Evolutionary conservation across 2,113 vertebrate genomes (phyloP).

Genomic region (Recurvirostra avosetta): DNA sequence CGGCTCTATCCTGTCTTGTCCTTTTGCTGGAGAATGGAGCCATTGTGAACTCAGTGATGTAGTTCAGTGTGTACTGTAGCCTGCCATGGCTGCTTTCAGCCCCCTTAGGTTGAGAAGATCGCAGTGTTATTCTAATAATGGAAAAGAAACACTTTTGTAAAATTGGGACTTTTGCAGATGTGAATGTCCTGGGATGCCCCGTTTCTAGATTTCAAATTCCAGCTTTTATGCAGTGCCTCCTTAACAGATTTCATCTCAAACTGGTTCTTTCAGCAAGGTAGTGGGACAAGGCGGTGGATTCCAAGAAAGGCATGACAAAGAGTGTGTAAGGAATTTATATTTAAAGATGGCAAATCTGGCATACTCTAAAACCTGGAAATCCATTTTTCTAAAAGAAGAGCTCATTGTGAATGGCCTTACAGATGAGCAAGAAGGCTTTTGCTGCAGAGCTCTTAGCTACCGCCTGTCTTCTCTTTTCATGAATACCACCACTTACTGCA

Average conservation of each 20-base stretch:
- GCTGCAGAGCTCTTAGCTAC: neutral
- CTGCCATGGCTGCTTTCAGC: neutral
- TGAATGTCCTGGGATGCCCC: neutral
- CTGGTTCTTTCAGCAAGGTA: neutral
- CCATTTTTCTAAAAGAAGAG: neutral
- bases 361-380: neutral
- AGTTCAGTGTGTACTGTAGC: neutral
- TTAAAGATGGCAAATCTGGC: neutral
- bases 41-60: neutral
- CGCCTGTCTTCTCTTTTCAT: too few species aligned
- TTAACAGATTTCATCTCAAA: neutral
- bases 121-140: neutral
- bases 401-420: neutral
- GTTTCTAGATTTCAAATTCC: neutral
- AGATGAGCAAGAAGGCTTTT: neutral
- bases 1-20: neutral
- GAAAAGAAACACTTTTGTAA: neutral
- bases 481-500: neutral
- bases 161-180: neutral
- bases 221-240: neutral
- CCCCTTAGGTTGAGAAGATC: neutral
- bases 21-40: neutral
- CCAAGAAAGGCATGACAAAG: neutral
- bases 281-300: neutral
- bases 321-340: neutral